phyloP scores from a whole-genome alignment of 2,888 invertebrate genomes.

The Sclerodermus sp. region DNA sequence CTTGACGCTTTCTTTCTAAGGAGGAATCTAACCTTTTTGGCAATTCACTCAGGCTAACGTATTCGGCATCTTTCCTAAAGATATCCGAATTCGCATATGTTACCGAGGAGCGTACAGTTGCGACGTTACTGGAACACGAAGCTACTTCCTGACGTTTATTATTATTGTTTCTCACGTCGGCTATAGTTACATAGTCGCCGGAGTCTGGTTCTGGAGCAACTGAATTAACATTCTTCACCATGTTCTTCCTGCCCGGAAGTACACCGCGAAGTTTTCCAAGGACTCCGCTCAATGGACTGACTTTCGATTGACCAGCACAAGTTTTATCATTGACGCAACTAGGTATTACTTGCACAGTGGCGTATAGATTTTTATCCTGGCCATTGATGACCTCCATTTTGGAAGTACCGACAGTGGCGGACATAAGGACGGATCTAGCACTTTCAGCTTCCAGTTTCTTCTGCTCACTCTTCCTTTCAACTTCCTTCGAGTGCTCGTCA shows the following conservation, averaged over 20 bases:
- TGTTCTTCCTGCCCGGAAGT: constrained; percentile 51
- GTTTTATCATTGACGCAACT: constrained; percentile 12
- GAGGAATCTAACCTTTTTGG: constrained; percentile 63
- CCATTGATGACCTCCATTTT: constrained; percentile 55
- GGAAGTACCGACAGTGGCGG: constrained; percentile 52
- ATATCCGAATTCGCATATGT: constrained; percentile 68
- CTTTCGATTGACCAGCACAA: constrained; percentile 21
- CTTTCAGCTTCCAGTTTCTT: constrained; percentile 26
- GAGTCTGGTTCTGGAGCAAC: constrained; percentile 57
- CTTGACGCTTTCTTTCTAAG: constrained; percentile 64
- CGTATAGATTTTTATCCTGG: constrained; percentile 53
- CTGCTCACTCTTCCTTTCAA: constrained; percentile 30
- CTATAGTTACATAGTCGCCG: constrained; percentile 85
- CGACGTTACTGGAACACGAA: constrained; percentile 18
- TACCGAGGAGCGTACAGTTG: constrained; percentile 27
- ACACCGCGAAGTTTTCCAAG: constrained; percentile 69
- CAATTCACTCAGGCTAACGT: constrained; percentile 79
- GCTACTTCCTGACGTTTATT: constrained; percentile 59
- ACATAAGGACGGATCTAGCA: constrained; percentile 48
- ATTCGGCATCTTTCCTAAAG: constrained; percentile 73
- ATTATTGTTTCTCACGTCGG: constrained; percentile 80
- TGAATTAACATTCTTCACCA: constrained; percentile 21
- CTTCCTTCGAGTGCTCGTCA: constrained; percentile 70
- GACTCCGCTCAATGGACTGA: constrained; percentile 69
- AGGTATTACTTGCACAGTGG: constrained; percentile 49